phyloP scores from a whole-genome alignment of 2,113 vertebrate genomes.

The Crocuta crocuta region DNA sequence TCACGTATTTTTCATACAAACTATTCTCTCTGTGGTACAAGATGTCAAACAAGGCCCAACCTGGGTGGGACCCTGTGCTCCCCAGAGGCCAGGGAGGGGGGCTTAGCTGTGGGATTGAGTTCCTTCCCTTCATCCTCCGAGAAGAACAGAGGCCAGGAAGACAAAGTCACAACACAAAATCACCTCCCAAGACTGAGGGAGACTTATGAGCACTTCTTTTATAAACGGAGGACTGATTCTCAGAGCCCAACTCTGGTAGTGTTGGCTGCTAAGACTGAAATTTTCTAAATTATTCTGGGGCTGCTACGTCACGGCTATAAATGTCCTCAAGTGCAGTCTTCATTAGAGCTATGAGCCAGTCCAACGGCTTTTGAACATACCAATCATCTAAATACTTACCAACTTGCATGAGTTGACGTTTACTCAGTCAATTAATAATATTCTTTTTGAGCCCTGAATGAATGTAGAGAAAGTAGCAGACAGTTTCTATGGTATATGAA shows the following conservation, averaged over 20 bases:
- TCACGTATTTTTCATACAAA: not conserved
- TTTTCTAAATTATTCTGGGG: not conserved
- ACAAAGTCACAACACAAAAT: rapidly evolving
- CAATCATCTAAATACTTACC: not conserved
- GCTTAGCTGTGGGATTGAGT: not conserved
- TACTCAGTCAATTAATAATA: not conserved
- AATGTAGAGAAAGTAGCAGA: not conserved
- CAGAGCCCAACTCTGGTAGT: not conserved
- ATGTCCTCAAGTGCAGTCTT: not conserved
- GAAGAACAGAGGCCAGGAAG: not conserved
- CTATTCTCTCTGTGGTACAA: not conserved
- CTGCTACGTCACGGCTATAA: rapidly evolving
- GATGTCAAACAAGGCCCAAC: not conserved
- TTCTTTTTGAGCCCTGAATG: not conserved
- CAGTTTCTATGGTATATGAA: rapidly evolving
- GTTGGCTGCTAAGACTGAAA: not conserved
- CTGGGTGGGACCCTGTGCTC: rapidly evolving
- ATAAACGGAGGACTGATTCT: not conserved
- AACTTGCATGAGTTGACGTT: not conserved
- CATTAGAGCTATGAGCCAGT: not conserved
- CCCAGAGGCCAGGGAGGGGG: rapidly evolving
- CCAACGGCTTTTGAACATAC: not conserved
- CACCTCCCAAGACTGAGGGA: not conserved
- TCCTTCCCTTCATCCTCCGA: not conserved
- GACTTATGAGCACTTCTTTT: not conserved